Percentiles rank a stretch among this genome's conserved stretches.
Evolutionary conservation across 2,888 invertebrate species (phyloP).

Genomic region (Cephonodes hylas): DNA sequence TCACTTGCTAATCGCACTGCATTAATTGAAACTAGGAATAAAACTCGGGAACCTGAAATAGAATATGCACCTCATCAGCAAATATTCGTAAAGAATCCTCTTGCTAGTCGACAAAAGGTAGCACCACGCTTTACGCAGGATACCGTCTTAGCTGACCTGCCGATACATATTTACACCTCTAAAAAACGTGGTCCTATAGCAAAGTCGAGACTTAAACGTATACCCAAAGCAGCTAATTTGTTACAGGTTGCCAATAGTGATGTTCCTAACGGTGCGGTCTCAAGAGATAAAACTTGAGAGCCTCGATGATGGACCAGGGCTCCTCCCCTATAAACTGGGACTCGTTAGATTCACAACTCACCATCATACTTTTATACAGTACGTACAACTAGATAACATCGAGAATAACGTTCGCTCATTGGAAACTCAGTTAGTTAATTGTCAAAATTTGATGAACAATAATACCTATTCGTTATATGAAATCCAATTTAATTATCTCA

Average conservation of each 20-base stretch:
- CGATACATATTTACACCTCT: slow-evolving; percentile 30
- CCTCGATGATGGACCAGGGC: slow-evolving; percentile 24
- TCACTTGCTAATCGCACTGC: slow-evolving; percentile 17
- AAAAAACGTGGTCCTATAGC: slow-evolving; percentile 28
- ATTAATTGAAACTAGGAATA: slow-evolving; percentile 21
- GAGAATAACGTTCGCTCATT: background rate
- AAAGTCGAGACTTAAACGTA: slow-evolving; percentile 25
- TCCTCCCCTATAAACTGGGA: slow-evolving; percentile 20
- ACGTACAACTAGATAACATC: background rate
- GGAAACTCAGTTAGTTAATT: background rate
- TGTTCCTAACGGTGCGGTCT: background rate
- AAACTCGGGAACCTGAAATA: slow-evolving; percentile 22
- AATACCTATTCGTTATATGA: background rate
- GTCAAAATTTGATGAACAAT: background rate
- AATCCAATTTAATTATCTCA: background rate
- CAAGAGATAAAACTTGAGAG: slow-evolving; percentile 19
- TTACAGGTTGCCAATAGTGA: slow-evolving; percentile 26
- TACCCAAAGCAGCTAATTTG: slow-evolving; percentile 26
- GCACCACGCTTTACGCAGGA: slow-evolving; percentile 30
- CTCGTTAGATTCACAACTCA: background rate
- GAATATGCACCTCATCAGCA: slow-evolving; percentile 23
- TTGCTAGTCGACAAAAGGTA: slow-evolving; percentile 26
- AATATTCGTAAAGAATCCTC: slow-evolving; percentile 25
- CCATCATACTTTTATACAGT: background rate
- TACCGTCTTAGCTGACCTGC: slow-evolving; percentile 26